Percentiles rank a stretch among this genome's conserved stretches.
Evolutionary conservation across 2,113 vertebrate genomes (phyloP).

Genomic region (Glaucidium brasilianum): DNA sequence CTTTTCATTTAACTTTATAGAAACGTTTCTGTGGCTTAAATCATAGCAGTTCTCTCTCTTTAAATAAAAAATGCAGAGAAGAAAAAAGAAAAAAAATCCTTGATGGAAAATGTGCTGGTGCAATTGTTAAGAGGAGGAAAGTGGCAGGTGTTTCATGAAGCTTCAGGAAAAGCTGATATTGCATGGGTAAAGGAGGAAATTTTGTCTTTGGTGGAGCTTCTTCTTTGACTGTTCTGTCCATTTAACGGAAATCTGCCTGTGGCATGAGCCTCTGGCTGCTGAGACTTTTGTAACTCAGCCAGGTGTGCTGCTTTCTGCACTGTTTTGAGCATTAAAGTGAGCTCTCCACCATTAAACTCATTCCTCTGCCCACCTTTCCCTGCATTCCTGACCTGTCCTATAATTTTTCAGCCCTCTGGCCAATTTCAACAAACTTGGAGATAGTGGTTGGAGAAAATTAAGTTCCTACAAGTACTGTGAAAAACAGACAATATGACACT

Average conservation of each 20-base stretch:
- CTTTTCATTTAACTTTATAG: background rate
- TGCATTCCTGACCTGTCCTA: background rate
- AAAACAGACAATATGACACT: background rate
- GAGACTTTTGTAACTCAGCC: background rate
- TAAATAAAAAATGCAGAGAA: background rate
- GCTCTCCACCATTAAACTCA: background rate
- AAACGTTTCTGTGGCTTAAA: background rate
- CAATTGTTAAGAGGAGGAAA: background rate
- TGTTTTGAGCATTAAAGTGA: background rate
- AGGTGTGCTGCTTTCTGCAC: background rate
- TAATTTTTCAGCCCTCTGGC: slow-evolving; percentile 4
- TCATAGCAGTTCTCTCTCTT: background rate
- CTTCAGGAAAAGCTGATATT: background rate
- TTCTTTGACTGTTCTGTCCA: background rate
- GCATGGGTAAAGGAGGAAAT: background rate
- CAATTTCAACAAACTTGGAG: background rate
- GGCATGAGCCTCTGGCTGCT: background rate
- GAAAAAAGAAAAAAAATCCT: background rate
- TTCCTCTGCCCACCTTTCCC: background rate
- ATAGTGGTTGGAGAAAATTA: slow-evolving; percentile 36
- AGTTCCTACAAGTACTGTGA: background rate
- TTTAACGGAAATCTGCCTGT: background rate
- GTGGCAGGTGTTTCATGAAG: background rate
- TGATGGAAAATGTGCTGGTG: background rate
- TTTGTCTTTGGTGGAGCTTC: background rate